Conservation (phyloP, 2,113 vertebrate species). For the Prionailurus viverrinus region DNA sequence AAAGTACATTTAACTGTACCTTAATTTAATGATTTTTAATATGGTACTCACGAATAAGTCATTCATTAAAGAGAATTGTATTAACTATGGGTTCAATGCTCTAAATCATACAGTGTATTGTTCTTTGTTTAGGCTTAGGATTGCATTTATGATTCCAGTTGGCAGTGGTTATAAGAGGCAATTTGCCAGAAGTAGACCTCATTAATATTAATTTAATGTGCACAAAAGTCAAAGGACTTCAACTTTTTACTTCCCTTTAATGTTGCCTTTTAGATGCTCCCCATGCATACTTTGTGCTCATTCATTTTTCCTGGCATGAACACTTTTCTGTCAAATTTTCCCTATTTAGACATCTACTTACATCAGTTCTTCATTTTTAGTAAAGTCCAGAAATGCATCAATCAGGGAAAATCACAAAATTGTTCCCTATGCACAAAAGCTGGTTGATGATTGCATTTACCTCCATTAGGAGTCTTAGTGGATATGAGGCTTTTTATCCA, state of each 20-base stretch:
- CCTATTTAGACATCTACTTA: slow-evolving; percentile 70
- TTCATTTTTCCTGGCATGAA: slow-evolving; percentile 44
- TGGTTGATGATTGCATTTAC: slow-evolving; percentile 75
- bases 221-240: slow-evolving; percentile 63
- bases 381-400: slow-evolving; percentile 79
- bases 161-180: slow-evolving; percentile 64
- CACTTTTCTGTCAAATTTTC: slow-evolving; percentile 63
- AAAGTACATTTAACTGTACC: background rate
- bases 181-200: slow-evolving; percentile 67
- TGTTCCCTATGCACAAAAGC: slow-evolving; percentile 71
- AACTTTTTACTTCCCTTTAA: slow-evolving; percentile 75
- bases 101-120: slow-evolving; percentile 70
- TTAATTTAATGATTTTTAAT: slow-evolving; percentile 67
- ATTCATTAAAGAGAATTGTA: slow-evolving; percentile 73
- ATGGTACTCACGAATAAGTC: slow-evolving; percentile 64
- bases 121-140: slow-evolving; percentile 68
- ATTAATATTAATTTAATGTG: slow-evolving; percentile 79
- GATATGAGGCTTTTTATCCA: slow-evolving; percentile 77
- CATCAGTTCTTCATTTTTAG: slow-evolving; percentile 72
- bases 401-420: slow-evolving; percentile 76
- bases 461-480: slow-evolving; percentile 74
- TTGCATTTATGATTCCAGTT: slow-evolving; percentile 69
- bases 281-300: background rate
- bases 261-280: slow-evolving; percentile 70
- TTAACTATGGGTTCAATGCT: slow-evolving; percentile 59